Base-by-base conservation (phyloP, 2,797 vertebrate species). In the Apodemus agrarius region DNA sequence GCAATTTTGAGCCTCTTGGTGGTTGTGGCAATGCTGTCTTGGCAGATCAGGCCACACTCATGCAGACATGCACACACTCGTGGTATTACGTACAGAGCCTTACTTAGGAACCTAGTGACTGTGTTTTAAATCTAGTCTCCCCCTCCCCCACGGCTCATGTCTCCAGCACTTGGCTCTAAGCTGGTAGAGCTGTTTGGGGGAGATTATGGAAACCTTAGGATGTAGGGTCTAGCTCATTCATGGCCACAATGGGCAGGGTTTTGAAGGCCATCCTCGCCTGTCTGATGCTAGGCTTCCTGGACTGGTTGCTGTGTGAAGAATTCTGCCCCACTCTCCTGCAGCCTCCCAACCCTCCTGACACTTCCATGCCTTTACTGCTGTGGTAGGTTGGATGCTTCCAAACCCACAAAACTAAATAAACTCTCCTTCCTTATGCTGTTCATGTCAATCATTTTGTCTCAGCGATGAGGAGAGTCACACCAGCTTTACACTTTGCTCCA, bases 11-110 rank as follows among this genome's bases (percentile, higher is more conserved):
- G n/a, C 59, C 52, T 43, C 29, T 54, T 31, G 19, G 1, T 40
- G 24, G 43, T 16, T 2, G 46, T 17, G 49, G 16, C 2, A 40
- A 21, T 0, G 6, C 9, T 76, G 2, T 43, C 59, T 40, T 9
- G 78, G 72, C 14, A 21, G 83, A 2, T 59, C 59, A 37, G 65
- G 22, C 26, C 21, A 19, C 4, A 4, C 37, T 67, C 52, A 13
- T 21, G 54, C 22, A 3, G 37, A 43, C 29, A 65, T 0, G 10
- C 4, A 10, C 0, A 49, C 1, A 14, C 11, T 67, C 31, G 34
- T 11, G 2, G 1, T 1, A 3, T 40, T 17, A 0, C 5, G 8
- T 1, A 0, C 14, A 11, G 31, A 22, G 19, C n/a, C 65, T 52
- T 57, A 6, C 11, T 6, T 0, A 17, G 54, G 37, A 69, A 13